Evolutionary conservation across 35 echinoderm and acorn worm species (phyloP).

Genomic region (Amphiura filiformis): DNA sequence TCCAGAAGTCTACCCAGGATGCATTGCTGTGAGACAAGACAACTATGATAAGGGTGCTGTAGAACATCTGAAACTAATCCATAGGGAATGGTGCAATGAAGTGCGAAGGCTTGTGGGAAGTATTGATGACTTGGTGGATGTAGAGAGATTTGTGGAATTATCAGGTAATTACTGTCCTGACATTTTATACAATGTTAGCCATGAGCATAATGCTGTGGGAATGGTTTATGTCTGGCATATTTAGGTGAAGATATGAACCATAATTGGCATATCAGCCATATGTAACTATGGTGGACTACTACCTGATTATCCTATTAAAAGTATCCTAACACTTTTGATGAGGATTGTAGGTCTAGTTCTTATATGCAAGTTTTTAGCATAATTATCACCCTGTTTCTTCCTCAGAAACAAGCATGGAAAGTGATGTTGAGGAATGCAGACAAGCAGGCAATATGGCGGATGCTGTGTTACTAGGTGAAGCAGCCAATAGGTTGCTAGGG

Average conservation of each 20-base stretch:
- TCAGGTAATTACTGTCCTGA: slow-evolving; percentile 68
- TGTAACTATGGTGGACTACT: too few relatives aligned
- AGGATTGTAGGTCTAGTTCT: too few relatives aligned
- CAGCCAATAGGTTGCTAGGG: slow-evolving; percentile 78
- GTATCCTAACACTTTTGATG: too few relatives aligned
- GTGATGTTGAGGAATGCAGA: slow-evolving; percentile 72
- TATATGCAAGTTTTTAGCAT: too few relatives aligned
- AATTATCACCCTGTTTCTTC: too few relatives aligned
- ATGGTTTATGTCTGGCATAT: too few relatives aligned
- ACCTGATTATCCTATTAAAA: too few relatives aligned
- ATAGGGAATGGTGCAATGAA: slow-evolving; percentile 71
- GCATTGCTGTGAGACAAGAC: slow-evolving; percentile 78
- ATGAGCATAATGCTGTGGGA: too few relatives aligned
- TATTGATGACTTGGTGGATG: slow-evolving; percentile 54
- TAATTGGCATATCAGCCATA: too few relatives aligned
- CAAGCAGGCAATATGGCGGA: slow-evolving; percentile 66
- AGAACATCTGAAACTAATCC: slow-evolving; percentile 78
- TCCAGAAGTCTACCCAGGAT: slow-evolving; percentile 81
- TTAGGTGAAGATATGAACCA: too few relatives aligned
- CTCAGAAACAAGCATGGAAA: slow-evolving; percentile 72
- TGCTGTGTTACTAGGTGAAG: slow-evolving; percentile 58
- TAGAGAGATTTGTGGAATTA: slow-evolving; percentile 74
- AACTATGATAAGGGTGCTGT: slow-evolving; percentile 73
- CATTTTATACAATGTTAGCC: too few relatives aligned
- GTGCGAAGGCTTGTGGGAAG: slow-evolving; percentile 54